phyloP scores from a whole-genome alignment of 2,113 vertebrate genomes.

The Tor tambroides region DNA sequence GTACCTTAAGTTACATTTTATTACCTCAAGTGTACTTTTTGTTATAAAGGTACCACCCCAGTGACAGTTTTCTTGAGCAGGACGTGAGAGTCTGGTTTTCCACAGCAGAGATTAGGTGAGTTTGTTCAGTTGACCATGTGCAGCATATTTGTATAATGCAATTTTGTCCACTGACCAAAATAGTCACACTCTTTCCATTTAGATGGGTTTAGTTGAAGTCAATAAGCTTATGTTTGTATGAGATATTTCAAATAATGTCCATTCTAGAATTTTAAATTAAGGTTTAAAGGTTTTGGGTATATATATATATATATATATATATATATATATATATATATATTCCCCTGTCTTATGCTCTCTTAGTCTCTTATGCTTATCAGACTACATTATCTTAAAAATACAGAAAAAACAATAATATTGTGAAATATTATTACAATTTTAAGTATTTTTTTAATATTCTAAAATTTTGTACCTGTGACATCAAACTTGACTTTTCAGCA shows the following conservation, averaged over 20 bases:
- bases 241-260: not conserved
- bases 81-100: not conserved
- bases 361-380: not conserved
- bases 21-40: too few species aligned
- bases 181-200: slow-evolving; percentile 38
- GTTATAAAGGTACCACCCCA: too few species aligned
- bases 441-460: not conserved
- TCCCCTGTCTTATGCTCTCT: not conserved
- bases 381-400: not conserved
- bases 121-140: not conserved
- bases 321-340: too few species aligned
- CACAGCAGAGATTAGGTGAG: not conserved
- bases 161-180: slow-evolving; percentile 20
- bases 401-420: not conserved
- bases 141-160: slow-evolving; percentile 15
- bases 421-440: not conserved
- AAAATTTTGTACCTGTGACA: not conserved
- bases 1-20: not conserved
- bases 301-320: too few species aligned
- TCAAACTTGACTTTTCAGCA: not conserved
- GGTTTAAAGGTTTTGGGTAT: not conserved
- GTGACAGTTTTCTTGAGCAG: not conserved
- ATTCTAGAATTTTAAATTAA: not conserved
- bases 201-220: not conserved
- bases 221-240: not conserved